Conservation (phyloP, 1,140 invertebrate species). For the Pogonus chalceus region DNA sequence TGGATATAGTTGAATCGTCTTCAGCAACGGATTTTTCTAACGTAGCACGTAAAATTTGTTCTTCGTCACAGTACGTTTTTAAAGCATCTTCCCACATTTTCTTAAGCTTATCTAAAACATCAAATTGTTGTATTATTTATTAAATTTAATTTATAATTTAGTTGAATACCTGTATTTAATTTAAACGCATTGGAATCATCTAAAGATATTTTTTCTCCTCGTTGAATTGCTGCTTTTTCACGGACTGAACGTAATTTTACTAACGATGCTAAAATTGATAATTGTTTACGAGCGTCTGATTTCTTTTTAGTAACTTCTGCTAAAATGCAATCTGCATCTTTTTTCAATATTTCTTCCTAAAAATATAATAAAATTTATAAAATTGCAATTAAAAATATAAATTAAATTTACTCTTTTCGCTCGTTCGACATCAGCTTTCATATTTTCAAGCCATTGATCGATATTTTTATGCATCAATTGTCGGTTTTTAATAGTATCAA, state of each 20-base stretch:
- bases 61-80: slow-evolving; percentile 27
- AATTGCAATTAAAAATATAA: background rate
- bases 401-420: slow-evolving; percentile 42
- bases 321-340: slow-evolving; percentile 56
- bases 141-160: background rate
- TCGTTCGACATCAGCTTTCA: slow-evolving; percentile 48
- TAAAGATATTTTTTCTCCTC: slow-evolving; percentile 45
- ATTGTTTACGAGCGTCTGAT: slow-evolving; percentile 51
- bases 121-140: background rate
- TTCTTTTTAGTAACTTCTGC: slow-evolving; percentile 57
- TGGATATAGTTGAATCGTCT: slow-evolving; percentile 19
- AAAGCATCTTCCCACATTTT: slow-evolving; percentile 30
- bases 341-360: slow-evolving; percentile 53
- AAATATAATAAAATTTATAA: slow-evolving; percentile 18
- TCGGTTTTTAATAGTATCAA: slow-evolving; percentile 31
- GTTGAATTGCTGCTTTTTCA: slow-evolving; percentile 44
- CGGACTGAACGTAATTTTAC: slow-evolving; percentile 50
- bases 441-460: slow-evolving; percentile 47
- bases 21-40: slow-evolving; percentile 27
- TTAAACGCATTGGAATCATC: slow-evolving; percentile 29
- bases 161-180: slow-evolving; percentile 21
- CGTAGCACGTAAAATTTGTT: slow-evolving; percentile 29
- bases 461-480: slow-evolving; percentile 43
- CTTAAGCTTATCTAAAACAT: slow-evolving; percentile 15
- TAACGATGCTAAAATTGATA: slow-evolving; percentile 49